Conservation (phyloP, 1,140 invertebrate genomes). For the Drosophila sp. region DNA sequence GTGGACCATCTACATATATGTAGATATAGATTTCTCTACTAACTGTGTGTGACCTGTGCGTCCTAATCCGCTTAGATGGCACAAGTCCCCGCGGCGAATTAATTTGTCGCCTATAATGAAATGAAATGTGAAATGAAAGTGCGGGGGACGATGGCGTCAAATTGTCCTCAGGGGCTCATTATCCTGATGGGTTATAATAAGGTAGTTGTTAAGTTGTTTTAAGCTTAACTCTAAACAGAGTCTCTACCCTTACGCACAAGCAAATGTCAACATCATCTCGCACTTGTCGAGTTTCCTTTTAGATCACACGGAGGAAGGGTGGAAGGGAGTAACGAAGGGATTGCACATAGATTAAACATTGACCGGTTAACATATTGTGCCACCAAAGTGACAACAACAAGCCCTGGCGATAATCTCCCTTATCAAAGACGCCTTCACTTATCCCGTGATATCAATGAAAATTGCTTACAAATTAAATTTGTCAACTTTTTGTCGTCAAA, state of each 20-base stretch:
- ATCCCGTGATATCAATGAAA: slow-evolving; percentile 53
- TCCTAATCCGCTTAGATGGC: slow-evolving; percentile 65
- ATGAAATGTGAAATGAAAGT: slow-evolving; percentile 6
- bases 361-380: slow-evolving; percentile 53
- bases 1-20: neutral
- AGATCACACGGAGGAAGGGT: slow-evolving; percentile 16
- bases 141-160: slow-evolving; percentile 45
- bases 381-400: slow-evolving; percentile 36
- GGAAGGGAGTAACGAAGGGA: slow-evolving; percentile 21
- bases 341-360: slow-evolving; percentile 48
- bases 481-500: slow-evolving; percentile 61
- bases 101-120: slow-evolving; percentile 57
- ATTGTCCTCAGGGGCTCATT: slow-evolving; percentile 43
- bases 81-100: slow-evolving; percentile 28
- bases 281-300: slow-evolving; percentile 62
- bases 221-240: slow-evolving; percentile 61
- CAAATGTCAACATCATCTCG: slow-evolving; percentile 74
- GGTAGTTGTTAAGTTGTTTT: slow-evolving; percentile 55
- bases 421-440: slow-evolving; percentile 37
- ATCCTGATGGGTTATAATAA: slow-evolving; percentile 46
- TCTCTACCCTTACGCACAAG: slow-evolving; percentile 27
- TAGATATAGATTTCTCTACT: neutral
- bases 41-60: slow-evolving; percentile 27
- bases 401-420: slow-evolving; percentile 38
- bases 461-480: slow-evolving; percentile 77